Conservation (phyloP, 2,888 invertebrate genomes). For the Campoplex nolae region DNA sequence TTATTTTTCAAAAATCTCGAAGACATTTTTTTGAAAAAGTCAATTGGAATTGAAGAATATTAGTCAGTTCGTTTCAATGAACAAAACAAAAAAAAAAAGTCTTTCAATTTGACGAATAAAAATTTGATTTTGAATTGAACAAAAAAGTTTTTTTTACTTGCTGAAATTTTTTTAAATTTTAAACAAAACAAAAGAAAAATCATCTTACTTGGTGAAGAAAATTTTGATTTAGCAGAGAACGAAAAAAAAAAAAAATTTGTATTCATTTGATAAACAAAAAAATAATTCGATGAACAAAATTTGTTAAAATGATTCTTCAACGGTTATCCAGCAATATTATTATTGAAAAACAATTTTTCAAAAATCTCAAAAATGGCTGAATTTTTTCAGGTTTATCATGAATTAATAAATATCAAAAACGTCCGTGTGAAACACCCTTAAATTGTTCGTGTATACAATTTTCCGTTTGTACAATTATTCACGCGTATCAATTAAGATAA, state of each 20-base stretch:
- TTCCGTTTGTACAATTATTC: slow-evolving; percentile 38
- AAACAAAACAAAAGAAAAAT: no score
- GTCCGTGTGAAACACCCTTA: background rate
- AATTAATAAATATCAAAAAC: background rate
- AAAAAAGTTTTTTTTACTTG: background rate
- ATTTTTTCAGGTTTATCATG: background rate
- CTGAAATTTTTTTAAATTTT: no score
- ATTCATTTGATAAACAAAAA: no score
- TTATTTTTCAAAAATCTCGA: no score
- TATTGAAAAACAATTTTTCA: background rate
- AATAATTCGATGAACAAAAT: background rate
- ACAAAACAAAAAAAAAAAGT: background rate
- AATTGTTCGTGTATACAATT: background rate
- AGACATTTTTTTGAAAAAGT: background rate
- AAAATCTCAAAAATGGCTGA: background rate
- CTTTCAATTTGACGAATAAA: no score
- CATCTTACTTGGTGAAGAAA: no score
- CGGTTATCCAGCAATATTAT: background rate
- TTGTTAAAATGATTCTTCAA: background rate
- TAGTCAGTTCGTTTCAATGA: background rate
- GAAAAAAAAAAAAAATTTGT: no score
- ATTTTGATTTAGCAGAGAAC: no score
- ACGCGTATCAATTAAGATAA: slow-evolving; percentile 74
- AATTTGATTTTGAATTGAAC: no score
- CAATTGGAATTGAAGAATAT: no score